Evolutionary conservation across 2,113 vertebrate genomes (phyloP).

Genomic region (Labrus mixtus): DNA sequence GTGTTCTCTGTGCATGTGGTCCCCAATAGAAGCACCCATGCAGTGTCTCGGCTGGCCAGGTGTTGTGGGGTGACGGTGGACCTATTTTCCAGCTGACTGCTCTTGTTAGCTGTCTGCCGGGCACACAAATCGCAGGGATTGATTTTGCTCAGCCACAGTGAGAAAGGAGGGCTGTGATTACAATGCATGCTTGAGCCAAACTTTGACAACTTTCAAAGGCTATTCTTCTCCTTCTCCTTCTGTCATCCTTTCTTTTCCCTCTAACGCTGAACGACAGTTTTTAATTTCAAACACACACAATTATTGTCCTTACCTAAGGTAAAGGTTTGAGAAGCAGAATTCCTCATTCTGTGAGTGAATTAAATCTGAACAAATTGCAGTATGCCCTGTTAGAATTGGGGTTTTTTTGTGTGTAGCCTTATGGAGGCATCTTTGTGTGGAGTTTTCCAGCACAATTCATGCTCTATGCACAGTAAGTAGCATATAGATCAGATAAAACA

Average conservation of each 20-base stretch:
- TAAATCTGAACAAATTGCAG: no score
- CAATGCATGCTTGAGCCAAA: constrained; percentile 63
- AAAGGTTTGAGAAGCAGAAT: not conserved
- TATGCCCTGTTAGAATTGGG: no score
- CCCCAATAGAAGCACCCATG: constrained; percentile 66
- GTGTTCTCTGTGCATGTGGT: constrained; percentile 2
- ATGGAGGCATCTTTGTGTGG: no score
- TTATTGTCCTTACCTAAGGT: constrained; percentile 9
- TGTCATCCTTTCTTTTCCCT: not conserved
- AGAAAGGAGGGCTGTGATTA: constrained; percentile 67
- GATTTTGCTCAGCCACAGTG: constrained; percentile 80
- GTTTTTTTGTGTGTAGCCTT: no score
- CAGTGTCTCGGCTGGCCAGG: constrained; percentile 62
- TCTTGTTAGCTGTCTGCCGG: constrained; percentile 87
- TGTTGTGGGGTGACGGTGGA: constrained; percentile 83
- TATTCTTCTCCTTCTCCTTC: constrained; percentile 19
- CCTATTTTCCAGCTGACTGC: constrained; percentile 94
- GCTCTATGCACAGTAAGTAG: no score
- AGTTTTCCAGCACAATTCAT: no score
- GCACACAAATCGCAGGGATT: constrained; percentile 87
- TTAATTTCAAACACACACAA: constrained; percentile 41
- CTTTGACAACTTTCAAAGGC: constrained; percentile 68
- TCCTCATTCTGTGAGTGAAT: no score
- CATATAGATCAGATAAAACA: no score
- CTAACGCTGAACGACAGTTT: constrained; percentile 14